phyloP scores from a whole-genome alignment of 2,113 vertebrate genomes.

The Hippocampus mohnikei region DNA sequence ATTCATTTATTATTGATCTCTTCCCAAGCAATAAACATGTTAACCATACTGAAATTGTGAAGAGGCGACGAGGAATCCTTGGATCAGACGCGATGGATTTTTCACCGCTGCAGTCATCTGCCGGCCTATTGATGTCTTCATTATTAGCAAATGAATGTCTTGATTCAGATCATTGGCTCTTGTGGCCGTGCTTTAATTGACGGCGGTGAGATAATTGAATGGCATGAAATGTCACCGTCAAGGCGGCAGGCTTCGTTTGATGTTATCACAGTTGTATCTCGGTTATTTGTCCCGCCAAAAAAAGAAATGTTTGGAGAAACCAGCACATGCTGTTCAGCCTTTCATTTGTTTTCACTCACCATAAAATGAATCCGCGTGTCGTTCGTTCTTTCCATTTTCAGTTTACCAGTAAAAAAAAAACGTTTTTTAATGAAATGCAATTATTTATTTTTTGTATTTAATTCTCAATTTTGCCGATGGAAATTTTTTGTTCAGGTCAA shows the following conservation, averaged over 20 bases:
- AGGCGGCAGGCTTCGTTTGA: slow-evolving; percentile 1
- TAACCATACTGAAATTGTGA: slow-evolving; percentile 87
- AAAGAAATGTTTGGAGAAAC: neutral
- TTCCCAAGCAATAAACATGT: slow-evolving; percentile 73
- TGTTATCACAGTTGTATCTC: slow-evolving; percentile 26
- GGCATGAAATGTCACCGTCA: slow-evolving; percentile 2
- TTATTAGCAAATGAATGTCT: slow-evolving; percentile 47
- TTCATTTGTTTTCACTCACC: neutral
- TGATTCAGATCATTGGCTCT: slow-evolving; percentile 56
- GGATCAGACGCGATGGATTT: slow-evolving; percentile 62
- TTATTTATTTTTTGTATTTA: too few relatives aligned
- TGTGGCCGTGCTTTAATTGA: slow-evolving; percentile 21
- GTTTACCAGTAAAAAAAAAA: neutral
- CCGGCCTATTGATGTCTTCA: slow-evolving; percentile 18
- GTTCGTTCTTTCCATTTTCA: too few relatives aligned
- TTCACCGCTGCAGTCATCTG: slow-evolving; percentile 34
- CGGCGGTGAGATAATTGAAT: slow-evolving; percentile 33
- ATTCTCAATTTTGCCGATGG: too few relatives aligned
- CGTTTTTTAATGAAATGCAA: too few relatives aligned
- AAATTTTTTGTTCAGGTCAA: too few relatives aligned
- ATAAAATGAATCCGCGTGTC: too few relatives aligned
- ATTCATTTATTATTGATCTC: slow-evolving; percentile 97
- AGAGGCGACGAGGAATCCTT: slow-evolving; percentile 69
- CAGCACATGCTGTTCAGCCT: neutral
- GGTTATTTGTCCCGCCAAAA: neutral